Evolutionary conservation across 23 tunicate genomes (phyloP), one percentile per base, ranked within the genome.

Genomic region (Trididemnum clinides): DNA sequence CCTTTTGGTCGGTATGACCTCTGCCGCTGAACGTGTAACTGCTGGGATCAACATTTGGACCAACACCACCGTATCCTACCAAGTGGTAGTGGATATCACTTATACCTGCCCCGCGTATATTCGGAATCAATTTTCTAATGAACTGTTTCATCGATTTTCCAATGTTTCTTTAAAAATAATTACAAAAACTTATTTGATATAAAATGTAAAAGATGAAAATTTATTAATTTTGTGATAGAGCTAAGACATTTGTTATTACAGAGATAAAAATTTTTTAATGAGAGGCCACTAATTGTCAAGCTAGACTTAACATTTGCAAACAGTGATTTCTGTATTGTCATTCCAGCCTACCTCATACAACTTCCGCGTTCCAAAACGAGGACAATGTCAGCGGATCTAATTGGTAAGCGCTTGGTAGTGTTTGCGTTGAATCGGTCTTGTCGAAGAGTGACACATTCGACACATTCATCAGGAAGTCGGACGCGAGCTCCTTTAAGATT

Each of bases 31-130:
- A 30, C 50, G 98, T 89, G 74, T 54, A 32, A 28, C 90, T 81
- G 74, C 85, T 93, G 1, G 98, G 95, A 27, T 44, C 80, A 2
- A 39, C 72, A 64, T 26, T 57, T n/a, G 81, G 88, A 4, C 82
- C 90, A 28, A 89, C 77, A 26, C 98, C 98, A 29, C 98, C 98
- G 64, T 90, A 94, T 28, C 94, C 98, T 50, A 94, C 98, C 39
- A 94, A 36, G 22, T 28, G 76, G 81, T 63, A 94, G 39, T 62
- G 58, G 58, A 64, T 57, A 35, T 82, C 38, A 28, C 86, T 37
- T 28, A 76, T 33, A 18, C 63, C 33, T 1, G 31, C 54, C 30
- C 49, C 39, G 51, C 35, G 30, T 2, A 89, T 10, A 1, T 33
- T 20, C 3, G 63, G 19, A 1, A 1, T 27, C 33, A 84, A 49